Conservation (phyloP, 2,888 invertebrate species). For the Nematopogon swammerdamellus region DNA sequence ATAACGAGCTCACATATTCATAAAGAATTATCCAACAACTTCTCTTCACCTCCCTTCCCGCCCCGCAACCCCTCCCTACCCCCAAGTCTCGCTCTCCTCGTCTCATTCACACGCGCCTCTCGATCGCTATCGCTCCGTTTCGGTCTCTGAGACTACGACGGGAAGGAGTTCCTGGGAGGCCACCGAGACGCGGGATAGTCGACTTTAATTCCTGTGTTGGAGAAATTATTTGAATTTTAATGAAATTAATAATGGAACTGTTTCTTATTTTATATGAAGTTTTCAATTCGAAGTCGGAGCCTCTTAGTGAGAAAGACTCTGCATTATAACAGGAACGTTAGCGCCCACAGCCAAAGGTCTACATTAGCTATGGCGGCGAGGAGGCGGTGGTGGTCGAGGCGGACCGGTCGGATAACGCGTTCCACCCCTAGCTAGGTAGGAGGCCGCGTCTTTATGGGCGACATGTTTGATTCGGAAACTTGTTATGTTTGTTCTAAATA, state of each 20-base stretch:
- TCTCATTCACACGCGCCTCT: conserved; percentile 52
- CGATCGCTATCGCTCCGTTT: conserved; percentile 51
- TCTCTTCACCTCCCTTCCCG: conserved; percentile 24
- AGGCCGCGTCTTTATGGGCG: conserved; percentile 55
- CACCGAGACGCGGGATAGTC: conserved; percentile 39
- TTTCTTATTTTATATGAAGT: neutral
- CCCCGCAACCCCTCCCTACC: conserved; percentile 24
- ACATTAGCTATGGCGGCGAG: neutral
- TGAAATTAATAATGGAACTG: neutral
- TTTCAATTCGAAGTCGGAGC: neutral
- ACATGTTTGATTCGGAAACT: conserved; percentile 57
- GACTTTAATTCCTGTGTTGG: conserved; percentile 43
- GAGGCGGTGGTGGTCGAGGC: neutral
- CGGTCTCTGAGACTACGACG: conserved; percentile 34
- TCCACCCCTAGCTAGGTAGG: conserved; percentile 38
- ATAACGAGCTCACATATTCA: conserved; percentile 57
- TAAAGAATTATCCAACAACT: conserved; percentile 51
- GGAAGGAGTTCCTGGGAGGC: conserved; percentile 28
- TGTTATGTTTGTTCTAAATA: conserved; percentile 56
- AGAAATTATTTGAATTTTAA: neutral
- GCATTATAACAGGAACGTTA: neutral
- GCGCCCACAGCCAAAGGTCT: neutral
- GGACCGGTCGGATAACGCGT: conserved; percentile 18
- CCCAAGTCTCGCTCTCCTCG: conserved; percentile 39
- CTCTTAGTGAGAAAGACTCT: neutral